Evolutionary conservation across 2,113 vertebrate genomes (phyloP), one percentile per base, ranked within the genome.

Genomic region (Oncorhynchus masou): DNA sequence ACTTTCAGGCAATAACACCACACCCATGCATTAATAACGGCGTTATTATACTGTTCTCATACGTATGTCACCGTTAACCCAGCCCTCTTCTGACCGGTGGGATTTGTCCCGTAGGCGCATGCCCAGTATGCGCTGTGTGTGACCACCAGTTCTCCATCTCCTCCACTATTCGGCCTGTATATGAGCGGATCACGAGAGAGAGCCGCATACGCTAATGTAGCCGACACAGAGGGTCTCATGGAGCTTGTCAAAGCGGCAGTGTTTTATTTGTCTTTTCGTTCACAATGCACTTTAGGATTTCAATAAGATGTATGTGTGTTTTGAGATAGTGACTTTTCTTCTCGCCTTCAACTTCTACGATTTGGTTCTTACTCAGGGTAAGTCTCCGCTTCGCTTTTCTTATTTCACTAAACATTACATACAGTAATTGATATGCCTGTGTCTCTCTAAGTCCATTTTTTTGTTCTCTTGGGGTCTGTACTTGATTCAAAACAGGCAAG

Each of bases 291-390:
- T 92, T 89, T 88, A 87, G 89, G 89, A 92, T 79, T 84, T 84
- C 85, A 89, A 76, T 92, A 93, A 94, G 92, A 94, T 94, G 93
- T 90, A 87, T 87, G 90, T 88, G 87, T 92, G 88, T 92, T 85
- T 88, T 71, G 87, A 91, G 87, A 92, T 93, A 79, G 80, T 80
- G 86, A 81, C 81, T 82, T 87, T 92, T 74, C 82, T 94, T 74
- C 85, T 93, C 74, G 87, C 87, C 73, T 79, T 87, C 60, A 89
- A 88, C 90, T 87, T 92, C 51, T 84, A 65, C 91, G 75, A 73
- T 65, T 77, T 82, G 79, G 81, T 87, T 85, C 80, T 82, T 84
- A 90, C 93, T 89, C 93, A 94, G 92, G 93, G 93, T 94, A 76
- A 93, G 93, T 92, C 16, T 54, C 31, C 59, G 19, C 3, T 68